phyloP scores from a whole-genome alignment of 2,113 vertebrate species.

The Gopherus flavomarginatus region DNA sequence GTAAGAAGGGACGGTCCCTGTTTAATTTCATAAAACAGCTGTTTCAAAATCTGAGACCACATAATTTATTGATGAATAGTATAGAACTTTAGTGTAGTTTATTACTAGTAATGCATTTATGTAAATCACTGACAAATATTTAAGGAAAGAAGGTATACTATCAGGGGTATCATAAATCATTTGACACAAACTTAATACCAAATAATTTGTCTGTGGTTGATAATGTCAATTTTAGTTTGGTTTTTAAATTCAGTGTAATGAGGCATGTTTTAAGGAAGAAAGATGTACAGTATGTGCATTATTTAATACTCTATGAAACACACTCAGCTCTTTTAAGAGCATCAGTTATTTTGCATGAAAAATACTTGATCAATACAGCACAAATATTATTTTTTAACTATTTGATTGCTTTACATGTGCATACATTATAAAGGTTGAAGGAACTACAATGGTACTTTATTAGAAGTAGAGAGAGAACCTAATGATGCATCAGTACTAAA shows the following conservation, averaged over 20 bases:
- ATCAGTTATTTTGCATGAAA: neutral
- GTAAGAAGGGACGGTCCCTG: neutral
- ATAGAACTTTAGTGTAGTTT: neutral
- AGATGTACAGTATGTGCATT: accelerated
- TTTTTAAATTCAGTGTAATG: conserved; percentile 4
- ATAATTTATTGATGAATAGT: neutral
- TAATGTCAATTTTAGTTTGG: neutral
- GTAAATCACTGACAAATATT: conserved; percentile 10
- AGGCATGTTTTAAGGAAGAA: neutral
- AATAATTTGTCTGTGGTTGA: neutral
- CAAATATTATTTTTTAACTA: neutral
- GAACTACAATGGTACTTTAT: neutral
- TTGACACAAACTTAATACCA: neutral
- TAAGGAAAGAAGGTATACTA: neutral
- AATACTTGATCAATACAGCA: conserved; percentile 5
- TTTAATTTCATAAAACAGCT: neutral
- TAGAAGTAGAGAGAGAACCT: neutral
- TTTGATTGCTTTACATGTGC: neutral
- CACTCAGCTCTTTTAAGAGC: neutral
- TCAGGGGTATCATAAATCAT: conserved; percentile 3
- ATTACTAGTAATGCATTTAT: neutral
- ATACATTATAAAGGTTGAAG: neutral
- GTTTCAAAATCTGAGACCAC: neutral
- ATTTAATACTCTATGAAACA: neutral
- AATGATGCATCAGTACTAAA: neutral